Evolutionary conservation across 2,888 invertebrate genomes (phyloP).

Genomic region (Agrotis puta): DNA sequence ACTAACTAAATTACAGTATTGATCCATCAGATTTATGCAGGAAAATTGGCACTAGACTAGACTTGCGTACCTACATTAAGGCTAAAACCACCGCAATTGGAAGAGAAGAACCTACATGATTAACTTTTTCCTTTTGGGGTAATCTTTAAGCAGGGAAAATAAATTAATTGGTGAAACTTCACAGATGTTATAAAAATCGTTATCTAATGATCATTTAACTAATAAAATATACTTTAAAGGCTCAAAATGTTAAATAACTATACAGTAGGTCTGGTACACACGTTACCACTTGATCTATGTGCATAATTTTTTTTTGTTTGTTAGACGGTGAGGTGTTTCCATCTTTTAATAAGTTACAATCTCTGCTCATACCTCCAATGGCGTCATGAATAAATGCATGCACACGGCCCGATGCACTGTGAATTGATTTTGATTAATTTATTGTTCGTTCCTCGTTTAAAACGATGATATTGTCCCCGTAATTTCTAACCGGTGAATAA

Average conservation of each 20-base stretch:
- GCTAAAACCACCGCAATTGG: background rate
- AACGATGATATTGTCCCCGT: conserved; percentile 19
- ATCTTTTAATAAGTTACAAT: conserved; percentile 10
- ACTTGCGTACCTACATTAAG: conserved; percentile 12
- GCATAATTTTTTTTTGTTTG: background rate
- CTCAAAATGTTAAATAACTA: background rate
- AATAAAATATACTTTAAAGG: background rate
- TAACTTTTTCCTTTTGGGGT: background rate
- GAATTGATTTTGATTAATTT: conserved; percentile 62
- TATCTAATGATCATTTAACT: background rate
- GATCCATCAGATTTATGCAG: conserved; percentile 8
- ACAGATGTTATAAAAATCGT: background rate
- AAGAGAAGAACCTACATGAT: background rate
- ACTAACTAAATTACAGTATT: background rate
- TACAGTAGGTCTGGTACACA: no score
- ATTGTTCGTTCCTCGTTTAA: conserved; percentile 50
- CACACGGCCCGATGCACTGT: conserved; percentile 36
- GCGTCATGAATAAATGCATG: conserved; percentile 45
- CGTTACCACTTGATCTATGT: background rate
- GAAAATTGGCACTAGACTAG: conserved; percentile 12
- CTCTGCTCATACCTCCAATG: conserved; percentile 29
- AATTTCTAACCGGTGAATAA: conserved; percentile 28
- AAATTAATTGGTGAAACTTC: background rate
- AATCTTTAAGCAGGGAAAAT: background rate
- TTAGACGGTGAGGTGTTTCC: background rate